Evolutionary conservation across 1,140 invertebrate genomes (phyloP), one percentile per base, ranked within the genome.

Genomic region (Cyrtorhinus lividipennis): DNA sequence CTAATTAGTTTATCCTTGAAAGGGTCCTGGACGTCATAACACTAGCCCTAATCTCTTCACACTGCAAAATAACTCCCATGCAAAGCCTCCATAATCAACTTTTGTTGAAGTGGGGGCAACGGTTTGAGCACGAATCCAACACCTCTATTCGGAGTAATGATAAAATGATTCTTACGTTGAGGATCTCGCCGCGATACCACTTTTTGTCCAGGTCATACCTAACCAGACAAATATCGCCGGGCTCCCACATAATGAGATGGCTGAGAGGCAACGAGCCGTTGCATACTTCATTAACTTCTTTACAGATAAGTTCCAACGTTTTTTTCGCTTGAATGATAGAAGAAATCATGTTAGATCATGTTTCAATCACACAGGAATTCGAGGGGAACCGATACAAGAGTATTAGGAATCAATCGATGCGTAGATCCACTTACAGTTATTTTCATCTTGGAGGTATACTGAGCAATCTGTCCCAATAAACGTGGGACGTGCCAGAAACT

Each of bases 181-280:
- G 13, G 2, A 69, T 13, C 2, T 79, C 67, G 24, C 70, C 78
- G 62, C 79, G 70, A 56, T 79, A 78, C 74, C 83, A 84, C 12
- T 73, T 72, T 1, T 78, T 73, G 68, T 87, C 80, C 2, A 75
- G 15, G 66, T 78, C 77, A 71, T 78, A 88, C 56, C 75, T 73
- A 0, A 78, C 83, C 15, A 85, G 72, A 65, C 85, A 86, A 0
- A 81, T 73, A 62, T 87, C 80, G 1, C 80, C 83, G 1, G 71
- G 67, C 53, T 68, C 65, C 81, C 80, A 82, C 62, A 71, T 71
- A 12, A 71, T 66, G 65, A 20, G 48, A 8, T 10, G 48, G 20
- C 5, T 5, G 3, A 20, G 48, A 12, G 20, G 8, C 10, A 5
- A 10, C 5, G 10, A 13, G 12, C 48, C 48, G 10, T 53, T 20